Conservation (phyloP, 2,888 invertebrate species). For the Sinhomidia bicolor region DNA sequence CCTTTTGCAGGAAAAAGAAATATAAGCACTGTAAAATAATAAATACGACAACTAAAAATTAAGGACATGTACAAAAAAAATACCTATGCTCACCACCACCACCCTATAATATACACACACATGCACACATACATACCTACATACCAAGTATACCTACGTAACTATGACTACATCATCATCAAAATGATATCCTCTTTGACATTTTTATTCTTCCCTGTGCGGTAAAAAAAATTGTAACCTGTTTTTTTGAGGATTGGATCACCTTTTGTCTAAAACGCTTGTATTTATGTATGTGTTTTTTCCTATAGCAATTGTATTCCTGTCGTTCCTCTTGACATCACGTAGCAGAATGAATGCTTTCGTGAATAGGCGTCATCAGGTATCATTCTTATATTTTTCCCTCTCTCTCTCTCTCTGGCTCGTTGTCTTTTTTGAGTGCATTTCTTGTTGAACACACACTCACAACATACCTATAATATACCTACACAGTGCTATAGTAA, state of each 20-base stretch:
- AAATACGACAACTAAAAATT: neutral
- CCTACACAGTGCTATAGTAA: neutral
- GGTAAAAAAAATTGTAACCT: conserved; percentile 65
- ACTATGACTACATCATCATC: conserved; percentile 20
- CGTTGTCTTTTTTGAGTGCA: conserved; percentile 34
- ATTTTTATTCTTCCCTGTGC: conserved; percentile 65
- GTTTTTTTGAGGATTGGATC: conserved; percentile 62
- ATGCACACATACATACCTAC: too few relatives aligned
- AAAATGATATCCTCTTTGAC: conserved; percentile 66
- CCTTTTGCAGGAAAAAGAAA: neutral
- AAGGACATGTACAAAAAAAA: neutral
- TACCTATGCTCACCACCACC: too few relatives aligned
- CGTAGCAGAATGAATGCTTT: conserved; percentile 52
- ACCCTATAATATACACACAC: too few relatives aligned
- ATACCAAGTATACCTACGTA: neutral
- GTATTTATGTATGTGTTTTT: conserved; percentile 28
- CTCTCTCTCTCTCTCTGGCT: neutral
- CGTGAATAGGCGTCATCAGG: conserved; percentile 68
- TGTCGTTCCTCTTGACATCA: conserved; percentile 70
- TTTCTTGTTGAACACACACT: conserved; percentile 6
- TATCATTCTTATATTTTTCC: conserved; percentile 58
- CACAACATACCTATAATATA: neutral
- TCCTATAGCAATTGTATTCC: conserved; percentile 30
- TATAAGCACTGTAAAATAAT: neutral
- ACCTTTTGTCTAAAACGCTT: conserved; percentile 36